These are phyloP conservation scores for Lasioglossum marginatum DNA, from an alignment of 2,888 invertebrate species.

Conservation along the genomic window DNA sequence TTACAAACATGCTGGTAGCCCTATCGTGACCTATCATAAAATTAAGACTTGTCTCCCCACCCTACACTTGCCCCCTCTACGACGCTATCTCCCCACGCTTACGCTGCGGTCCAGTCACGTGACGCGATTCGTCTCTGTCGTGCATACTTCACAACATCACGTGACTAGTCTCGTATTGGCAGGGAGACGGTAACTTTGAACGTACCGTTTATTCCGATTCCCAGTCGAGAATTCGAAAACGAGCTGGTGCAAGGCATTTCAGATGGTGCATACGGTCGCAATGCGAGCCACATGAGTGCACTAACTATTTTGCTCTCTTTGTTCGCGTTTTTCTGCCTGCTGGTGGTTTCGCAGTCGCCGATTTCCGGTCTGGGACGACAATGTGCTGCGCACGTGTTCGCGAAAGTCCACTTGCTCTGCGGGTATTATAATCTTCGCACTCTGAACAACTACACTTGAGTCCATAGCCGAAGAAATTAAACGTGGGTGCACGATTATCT, in stretches of 20 bases:
- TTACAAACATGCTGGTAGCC: background rate
- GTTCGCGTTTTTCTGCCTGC: conserved; percentile 36
- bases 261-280: conserved; percentile 24
- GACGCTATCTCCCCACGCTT: too few species aligned
- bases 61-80: too few species aligned
- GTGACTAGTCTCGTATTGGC: background rate
- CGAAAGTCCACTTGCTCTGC: background rate
- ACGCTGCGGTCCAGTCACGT: too few species aligned
- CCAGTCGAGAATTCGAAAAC: conserved; percentile 26
- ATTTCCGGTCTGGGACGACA: conserved; percentile 20
- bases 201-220: background rate
- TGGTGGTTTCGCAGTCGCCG: conserved; percentile 10
- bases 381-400: conserved; percentile 6
- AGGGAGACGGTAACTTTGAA: background rate
- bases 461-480: background rate
- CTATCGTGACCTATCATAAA: background rate
- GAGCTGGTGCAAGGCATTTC: background rate
- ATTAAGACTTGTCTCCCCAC: too few species aligned
- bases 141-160: background rate
- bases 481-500: too few species aligned
- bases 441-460: background rate
- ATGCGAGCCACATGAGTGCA: conserved; percentile 32
- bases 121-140: too few species aligned
- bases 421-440: background rate
- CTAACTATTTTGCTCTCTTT: conserved; percentile 24